phyloP scores from a whole-genome alignment of 1,140 invertebrate genomes.

The Sitobion miscanthi region DNA sequence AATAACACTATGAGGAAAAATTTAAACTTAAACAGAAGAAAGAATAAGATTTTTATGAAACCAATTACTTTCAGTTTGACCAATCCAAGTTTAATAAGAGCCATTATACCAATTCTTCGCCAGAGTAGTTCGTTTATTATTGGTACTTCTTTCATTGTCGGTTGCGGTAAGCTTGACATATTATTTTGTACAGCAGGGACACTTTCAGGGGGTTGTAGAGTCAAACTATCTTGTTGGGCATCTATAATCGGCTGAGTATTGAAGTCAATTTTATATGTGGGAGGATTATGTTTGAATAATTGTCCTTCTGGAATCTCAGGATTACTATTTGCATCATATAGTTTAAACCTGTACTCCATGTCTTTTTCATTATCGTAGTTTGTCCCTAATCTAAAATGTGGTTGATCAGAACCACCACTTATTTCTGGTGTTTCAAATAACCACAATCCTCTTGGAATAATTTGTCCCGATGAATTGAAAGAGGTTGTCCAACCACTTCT shows the following conservation, averaged over 20 bases:
- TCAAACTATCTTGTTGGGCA: background rate
- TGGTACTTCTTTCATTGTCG: background rate
- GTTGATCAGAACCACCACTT: background rate
- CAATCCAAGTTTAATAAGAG: conserved; percentile 4
- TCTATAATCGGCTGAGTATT: background rate
- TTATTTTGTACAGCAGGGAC: background rate
- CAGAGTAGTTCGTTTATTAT: background rate
- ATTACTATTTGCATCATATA: background rate
- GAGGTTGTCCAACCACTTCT: background rate
- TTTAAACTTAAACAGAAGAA: background rate
- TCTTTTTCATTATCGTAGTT: background rate
- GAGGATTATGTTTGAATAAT: background rate
- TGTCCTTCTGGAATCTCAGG: background rate
- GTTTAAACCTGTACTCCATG: background rate
- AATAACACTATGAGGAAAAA: background rate
- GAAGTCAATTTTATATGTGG: background rate
- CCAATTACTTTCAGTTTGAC: conserved; percentile 4
- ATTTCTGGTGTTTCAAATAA: background rate
- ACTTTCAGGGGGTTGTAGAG: background rate
- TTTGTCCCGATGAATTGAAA: background rate
- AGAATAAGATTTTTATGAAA: background rate
- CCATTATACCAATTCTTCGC: conserved; percentile 43
- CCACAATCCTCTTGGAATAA: background rate
- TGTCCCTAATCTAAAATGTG: background rate
- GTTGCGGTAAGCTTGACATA: background rate